These are phyloP conservation scores for Plectropomus leopardus DNA, from an alignment of 2,113 vertebrate species.

Conservation along the genomic window DNA sequence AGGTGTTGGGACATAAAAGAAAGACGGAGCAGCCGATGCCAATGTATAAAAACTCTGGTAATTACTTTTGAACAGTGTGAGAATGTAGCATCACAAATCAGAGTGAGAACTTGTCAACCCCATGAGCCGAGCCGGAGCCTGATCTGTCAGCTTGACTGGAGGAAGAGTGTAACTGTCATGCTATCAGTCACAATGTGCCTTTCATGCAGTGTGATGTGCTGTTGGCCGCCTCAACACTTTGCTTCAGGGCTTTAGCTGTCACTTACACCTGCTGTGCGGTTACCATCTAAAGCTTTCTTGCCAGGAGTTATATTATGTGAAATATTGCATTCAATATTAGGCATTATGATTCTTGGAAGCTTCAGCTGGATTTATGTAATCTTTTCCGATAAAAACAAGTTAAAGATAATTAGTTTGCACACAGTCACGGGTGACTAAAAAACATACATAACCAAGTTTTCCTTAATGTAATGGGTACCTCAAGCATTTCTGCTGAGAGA, in stretches of 20 bases:
- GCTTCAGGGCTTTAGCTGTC: constrained; percentile 8
- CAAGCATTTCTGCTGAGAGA: no score
- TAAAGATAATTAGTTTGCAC: no score
- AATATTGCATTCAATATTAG: background rate
- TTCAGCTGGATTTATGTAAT: no score
- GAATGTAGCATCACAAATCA: constrained; percentile 11
- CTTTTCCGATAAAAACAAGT: no score
- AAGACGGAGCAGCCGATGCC: background rate
- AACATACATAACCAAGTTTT: no score
- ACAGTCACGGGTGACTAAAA: no score
- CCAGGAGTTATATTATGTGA: background rate
- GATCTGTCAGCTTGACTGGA: constrained; percentile 12
- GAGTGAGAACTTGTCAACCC: constrained; percentile 1
- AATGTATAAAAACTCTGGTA: background rate
- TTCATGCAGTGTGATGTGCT: background rate
- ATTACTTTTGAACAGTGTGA: background rate
- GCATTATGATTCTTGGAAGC: no score
- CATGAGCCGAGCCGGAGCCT: background rate
- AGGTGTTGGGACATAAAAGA: background rate
- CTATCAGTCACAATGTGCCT: constrained; percentile 17
- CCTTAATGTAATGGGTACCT: no score
- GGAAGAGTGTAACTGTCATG: constrained; percentile 19
- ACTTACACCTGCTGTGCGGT: background rate
- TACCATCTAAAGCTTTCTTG: background rate
- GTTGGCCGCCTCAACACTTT: background rate